A percentile compares a stretch with the other conserved stretches of the same genome.
Evolutionary conservation across 2,113 vertebrate species (phyloP).

Genomic region (Platichthys flesus): DNA sequence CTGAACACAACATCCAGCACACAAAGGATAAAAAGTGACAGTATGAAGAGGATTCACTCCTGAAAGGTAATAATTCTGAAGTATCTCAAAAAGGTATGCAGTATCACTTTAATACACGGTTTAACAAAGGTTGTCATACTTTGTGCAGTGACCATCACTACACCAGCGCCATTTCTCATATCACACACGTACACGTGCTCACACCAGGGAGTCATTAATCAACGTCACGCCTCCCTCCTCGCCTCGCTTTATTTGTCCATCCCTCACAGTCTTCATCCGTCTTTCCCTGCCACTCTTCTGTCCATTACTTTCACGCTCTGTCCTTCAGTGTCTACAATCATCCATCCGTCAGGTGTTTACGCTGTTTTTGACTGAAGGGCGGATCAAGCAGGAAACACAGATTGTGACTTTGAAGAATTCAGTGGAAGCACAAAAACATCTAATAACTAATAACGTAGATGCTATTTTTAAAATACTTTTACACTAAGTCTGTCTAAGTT

Average conservation of each 20-base stretch:
- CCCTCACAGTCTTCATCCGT: conserved; percentile 53
- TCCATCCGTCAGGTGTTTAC: conserved; percentile 22
- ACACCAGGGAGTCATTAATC: conserved; percentile 54
- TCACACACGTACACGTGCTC: not conserved
- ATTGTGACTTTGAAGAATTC: not conserved
- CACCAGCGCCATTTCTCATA: not conserved
- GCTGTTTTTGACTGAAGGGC: not conserved
- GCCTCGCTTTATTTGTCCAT: conserved; percentile 46
- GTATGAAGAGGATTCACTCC: not conserved
- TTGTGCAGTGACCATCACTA: too few species aligned
- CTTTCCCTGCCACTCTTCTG: conserved; percentile 51
- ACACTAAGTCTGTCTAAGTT: too few species aligned
- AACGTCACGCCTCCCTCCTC: conserved; percentile 50
- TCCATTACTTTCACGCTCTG: conserved; percentile 40
- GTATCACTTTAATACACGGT: not conserved
- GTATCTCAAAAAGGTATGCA: not conserved
- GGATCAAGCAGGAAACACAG: not conserved
- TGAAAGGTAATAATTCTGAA: not conserved
- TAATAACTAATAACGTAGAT: too few species aligned
- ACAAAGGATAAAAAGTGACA: not conserved
- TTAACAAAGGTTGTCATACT: not conserved
- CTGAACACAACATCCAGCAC: too few species aligned
- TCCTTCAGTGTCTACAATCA: conserved; percentile 10
- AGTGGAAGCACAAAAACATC: not conserved
- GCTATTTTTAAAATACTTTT: too few species aligned